Evolutionary conservation across 2,888 invertebrate species (phyloP), one percentile per base, ranked within the genome.

Genomic region (Drosophila nr. perissopoda): DNA sequence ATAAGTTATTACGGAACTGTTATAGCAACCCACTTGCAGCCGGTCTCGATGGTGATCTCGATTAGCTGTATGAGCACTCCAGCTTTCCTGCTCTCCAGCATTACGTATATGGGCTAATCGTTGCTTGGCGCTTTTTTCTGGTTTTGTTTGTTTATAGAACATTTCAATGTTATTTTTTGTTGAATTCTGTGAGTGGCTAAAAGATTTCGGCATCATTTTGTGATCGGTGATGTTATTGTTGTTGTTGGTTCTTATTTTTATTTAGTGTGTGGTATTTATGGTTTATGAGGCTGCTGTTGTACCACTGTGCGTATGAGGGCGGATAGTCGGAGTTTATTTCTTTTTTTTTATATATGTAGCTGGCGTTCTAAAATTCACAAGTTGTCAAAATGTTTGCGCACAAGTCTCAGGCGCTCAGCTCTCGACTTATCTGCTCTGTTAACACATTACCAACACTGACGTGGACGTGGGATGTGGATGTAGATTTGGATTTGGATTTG

Each of bases 351-450:
- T 42, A 33, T 45, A 49, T 52, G n/a, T 33, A n/a, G 59, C 67
- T 88, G 73, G 76, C 82, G 72, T 82, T 82, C 76, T 68, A 86
- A 83, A 84, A 82, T 86, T 90, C 91, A 90, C 91, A 91, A 90
- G 81, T 90, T 91, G 91, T 90, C 90, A 90, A 90, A 89, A 90
- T 86, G 87, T 90, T 87, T 89, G 83, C 70, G 69, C 74, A 70
- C 69, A 77, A 84, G 72, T 82, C 78, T 69, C 73, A 63, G 69
- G 53, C 65, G 57, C 57, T 69, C 62, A 60, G 64, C 38, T 38
- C 62, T 73, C 56, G 69, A 82, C 69, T 82, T 87, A 84, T 89
- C 89, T 84, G 58, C 63, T 77, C 69, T 73, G 90, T 83, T 87
- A 89, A 87, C 89, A 85, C 82, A 89, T 78, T 83, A 76, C 63